Percentiles rank a stretch among this genome's conserved stretches.
Conservation (phyloP, 2,888 invertebrate species). For the Lordiphosa andalusiaca region DNA sequence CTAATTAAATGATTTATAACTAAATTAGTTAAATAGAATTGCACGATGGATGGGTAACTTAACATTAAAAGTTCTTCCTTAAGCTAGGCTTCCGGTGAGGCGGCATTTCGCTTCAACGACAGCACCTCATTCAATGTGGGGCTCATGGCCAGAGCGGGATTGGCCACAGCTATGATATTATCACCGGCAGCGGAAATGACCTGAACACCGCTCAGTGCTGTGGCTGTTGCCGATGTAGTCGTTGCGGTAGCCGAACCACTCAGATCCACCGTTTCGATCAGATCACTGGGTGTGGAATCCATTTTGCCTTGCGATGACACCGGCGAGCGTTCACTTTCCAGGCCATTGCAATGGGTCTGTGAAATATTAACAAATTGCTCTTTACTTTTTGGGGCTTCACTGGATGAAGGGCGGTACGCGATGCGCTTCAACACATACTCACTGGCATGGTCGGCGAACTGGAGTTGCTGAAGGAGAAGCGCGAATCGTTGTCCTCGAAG, state of each 20-base stretch:
- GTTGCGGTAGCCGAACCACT: conserved; percentile 19
- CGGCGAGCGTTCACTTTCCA: conserved; percentile 69
- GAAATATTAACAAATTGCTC: conserved; percentile 12
- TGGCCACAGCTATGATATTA: conserved; percentile 93
- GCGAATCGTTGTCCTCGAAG: conserved; percentile 83
- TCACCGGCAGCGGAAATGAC: conserved; percentile 92
- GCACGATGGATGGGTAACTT: conserved; percentile 38
- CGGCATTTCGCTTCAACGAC: conserved; percentile 77
- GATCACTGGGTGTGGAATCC: conserved; percentile 23
- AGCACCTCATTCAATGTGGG: conserved; percentile 79
- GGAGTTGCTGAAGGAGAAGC: conserved; percentile 89
- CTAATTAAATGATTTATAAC: conserved; percentile 18
- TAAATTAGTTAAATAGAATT: conserved; percentile 44
- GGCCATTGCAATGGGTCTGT: conserved; percentile 61
- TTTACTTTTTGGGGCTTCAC: conserved; percentile 8
- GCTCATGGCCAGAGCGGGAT: conserved; percentile 89
- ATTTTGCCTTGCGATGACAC: conserved; percentile 23
- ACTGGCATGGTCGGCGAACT: conserved; percentile 87
- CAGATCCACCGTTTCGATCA: conserved; percentile 53
- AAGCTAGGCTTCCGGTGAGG: conserved; percentile 75
- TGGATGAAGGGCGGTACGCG: conserved; percentile 10
- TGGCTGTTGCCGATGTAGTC: conserved; percentile 8
- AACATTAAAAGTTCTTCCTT: not conserved
- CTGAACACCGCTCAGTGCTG: conserved; percentile 82
- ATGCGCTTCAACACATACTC: conserved; percentile 71